Conservation (phyloP, 2,113 vertebrate genomes). For the Perccottus glenii region DNA sequence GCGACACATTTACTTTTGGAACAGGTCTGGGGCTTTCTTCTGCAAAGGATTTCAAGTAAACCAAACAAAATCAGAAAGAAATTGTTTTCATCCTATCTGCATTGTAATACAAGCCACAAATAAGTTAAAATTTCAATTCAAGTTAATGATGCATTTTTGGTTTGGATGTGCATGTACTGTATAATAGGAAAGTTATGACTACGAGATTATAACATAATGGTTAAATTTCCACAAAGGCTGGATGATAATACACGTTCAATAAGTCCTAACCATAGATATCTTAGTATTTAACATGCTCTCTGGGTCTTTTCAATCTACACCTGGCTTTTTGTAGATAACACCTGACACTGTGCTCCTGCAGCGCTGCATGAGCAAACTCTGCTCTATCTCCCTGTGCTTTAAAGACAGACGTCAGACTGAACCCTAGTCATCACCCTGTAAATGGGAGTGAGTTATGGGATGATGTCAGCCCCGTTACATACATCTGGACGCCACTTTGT, state of each 20-base stretch:
- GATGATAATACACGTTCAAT: constrained; percentile 1
- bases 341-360: constrained; percentile 8
- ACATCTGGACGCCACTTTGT: constrained; percentile 56
- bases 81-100: too few species aligned
- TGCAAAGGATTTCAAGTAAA: too few species aligned
- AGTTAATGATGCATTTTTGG: neutral
- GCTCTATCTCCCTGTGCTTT: constrained; percentile 18
- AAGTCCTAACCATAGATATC: neutral
- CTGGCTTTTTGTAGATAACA: constrained; percentile 10
- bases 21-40: too few species aligned
- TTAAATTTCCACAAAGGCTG: neutral
- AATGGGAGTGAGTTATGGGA: constrained; percentile 55
- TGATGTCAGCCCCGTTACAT: constrained; percentile 65
- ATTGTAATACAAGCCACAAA: too few species aligned
- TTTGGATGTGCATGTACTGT: neutral
- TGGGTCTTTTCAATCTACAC: neutral
- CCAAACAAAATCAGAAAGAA: too few species aligned
- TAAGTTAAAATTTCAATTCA: too few species aligned
- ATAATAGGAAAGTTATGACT: neutral
- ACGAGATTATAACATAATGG: neutral
- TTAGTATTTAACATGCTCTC: neutral
- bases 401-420: constrained; percentile 33
- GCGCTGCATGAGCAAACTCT: constrained; percentile 19
- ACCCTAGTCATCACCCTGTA: constrained; percentile 49
- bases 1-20: too few species aligned